These are phyloP conservation scores for Pungitius pungitius DNA, from an alignment of 2,113 vertebrate genomes.

Conservation along the genomic window DNA sequence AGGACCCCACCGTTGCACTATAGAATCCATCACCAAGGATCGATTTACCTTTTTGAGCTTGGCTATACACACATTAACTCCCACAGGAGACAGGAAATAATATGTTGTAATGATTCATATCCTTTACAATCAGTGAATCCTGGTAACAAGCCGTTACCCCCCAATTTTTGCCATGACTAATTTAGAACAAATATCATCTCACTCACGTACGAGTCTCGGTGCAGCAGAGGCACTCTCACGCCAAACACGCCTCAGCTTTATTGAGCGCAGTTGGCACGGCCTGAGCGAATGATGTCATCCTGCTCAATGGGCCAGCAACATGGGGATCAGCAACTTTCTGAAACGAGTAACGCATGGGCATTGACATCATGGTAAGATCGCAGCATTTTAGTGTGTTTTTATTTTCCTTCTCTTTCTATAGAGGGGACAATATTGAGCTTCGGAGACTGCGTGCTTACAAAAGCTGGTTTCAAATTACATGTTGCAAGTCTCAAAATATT, in stretches of 20 bases:
- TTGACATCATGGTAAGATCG: slow-evolving; percentile 41
- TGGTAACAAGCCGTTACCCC: slow-evolving; percentile 42
- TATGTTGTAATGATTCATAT: slow-evolving; percentile 27
- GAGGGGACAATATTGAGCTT: slow-evolving; percentile 55
- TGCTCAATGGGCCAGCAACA: slow-evolving; percentile 68
- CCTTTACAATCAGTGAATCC: slow-evolving; percentile 28
- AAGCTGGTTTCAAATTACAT: slow-evolving; percentile 68
- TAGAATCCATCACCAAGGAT: slow-evolving; percentile 12
- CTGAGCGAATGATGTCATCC: slow-evolving; percentile 75
- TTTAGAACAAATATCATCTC: slow-evolving; percentile 68
- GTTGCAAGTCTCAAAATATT: slow-evolving; percentile 71
- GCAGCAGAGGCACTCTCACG: slow-evolving; percentile 72
- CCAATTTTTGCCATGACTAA: slow-evolving; percentile 50
- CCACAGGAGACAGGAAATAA: background rate
- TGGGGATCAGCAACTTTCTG: slow-evolving; percentile 74
- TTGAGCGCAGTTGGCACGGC: slow-evolving; percentile 74
- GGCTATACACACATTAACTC: background rate
- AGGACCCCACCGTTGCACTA: background rate
- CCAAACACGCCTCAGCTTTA: slow-evolving; percentile 73
- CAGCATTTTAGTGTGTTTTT: slow-evolving; percentile 23
- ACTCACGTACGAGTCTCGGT: slow-evolving; percentile 53
- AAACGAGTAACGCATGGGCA: slow-evolving; percentile 58
- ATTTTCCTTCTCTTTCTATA: slow-evolving; percentile 2
- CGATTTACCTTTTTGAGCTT: slow-evolving; percentile 6
- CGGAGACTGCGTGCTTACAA: slow-evolving; percentile 52